These are phyloP conservation scores for Pristiophorus japonicus DNA, from an alignment of 2,113 vertebrate species.

Conservation along the genomic window DNA sequence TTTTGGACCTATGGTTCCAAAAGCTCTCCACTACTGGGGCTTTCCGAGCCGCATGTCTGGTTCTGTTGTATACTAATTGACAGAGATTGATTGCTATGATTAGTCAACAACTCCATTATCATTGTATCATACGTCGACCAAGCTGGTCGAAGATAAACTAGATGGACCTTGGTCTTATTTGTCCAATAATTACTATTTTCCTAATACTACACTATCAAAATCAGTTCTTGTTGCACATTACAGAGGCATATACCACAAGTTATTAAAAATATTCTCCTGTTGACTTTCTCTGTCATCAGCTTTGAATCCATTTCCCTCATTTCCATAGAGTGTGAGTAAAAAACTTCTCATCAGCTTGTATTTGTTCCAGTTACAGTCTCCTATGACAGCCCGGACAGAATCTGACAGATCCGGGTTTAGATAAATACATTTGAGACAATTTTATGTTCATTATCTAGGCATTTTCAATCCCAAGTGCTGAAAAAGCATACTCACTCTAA, in stretches of 20 bases:
- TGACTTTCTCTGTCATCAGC: not conserved
- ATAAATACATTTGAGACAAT: conserved; percentile 22
- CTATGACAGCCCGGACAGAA: not conserved
- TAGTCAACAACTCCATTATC: no score
- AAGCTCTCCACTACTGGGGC: no score
- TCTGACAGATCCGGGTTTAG: not conserved
- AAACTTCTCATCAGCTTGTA: not conserved
- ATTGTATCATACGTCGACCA: not conserved
- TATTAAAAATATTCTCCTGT: not conserved
- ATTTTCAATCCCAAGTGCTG: conserved; percentile 1
- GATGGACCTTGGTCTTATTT: not conserved
- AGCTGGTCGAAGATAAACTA: not conserved
- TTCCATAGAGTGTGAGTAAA: not conserved
- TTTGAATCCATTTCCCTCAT: not conserved
- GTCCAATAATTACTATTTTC: not conserved
- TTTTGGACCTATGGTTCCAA: no score
- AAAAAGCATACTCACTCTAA: not conserved
- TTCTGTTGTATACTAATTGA: no score
- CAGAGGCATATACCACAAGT: not conserved
- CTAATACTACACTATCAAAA: not conserved
- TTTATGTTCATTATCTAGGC: not conserved
- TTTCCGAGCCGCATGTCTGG: no score
- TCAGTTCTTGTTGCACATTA: not conserved
- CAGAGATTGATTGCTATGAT: no score
- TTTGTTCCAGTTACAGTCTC: not conserved